Percentiles rank a stretch among this genome's conserved stretches.
phyloP scores from a whole-genome alignment of 2,888 invertebrate species.

The Brenthis ino region DNA sequence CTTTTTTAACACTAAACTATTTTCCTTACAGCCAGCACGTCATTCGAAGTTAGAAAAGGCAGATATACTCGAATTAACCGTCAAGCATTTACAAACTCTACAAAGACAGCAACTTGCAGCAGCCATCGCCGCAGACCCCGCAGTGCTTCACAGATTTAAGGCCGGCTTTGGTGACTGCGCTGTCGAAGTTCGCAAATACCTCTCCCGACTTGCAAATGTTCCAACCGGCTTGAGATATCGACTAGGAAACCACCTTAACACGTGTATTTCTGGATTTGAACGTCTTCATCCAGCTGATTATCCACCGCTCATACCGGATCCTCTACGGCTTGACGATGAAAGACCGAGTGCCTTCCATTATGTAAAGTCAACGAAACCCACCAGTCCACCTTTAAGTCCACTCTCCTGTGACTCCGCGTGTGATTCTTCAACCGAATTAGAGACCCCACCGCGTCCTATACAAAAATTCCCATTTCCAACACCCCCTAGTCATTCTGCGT shows the following conservation, averaged over 20 bases:
- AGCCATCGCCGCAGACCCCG: conserved; percentile 92
- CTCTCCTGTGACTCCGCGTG: conserved; percentile 87
- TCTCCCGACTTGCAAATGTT: conserved; percentile 85
- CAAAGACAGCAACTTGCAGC: conserved; percentile 93
- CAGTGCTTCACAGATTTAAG: conserved; percentile 91
- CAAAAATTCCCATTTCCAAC: conserved; percentile 78
- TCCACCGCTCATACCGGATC: conserved; percentile 83
- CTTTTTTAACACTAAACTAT: conserved; percentile 1
- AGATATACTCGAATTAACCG: conserved; percentile 97
- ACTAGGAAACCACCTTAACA: conserved; percentile 85
- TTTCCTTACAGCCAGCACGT: conserved; percentile 89
- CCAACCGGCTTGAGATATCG: conserved; percentile 82
- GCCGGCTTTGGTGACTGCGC: conserved; percentile 95
- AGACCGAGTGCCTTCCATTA: conserved; percentile 74
- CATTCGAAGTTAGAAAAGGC: conserved; percentile 98
- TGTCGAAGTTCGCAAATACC: conserved; percentile 89
- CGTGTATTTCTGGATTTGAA: conserved; percentile 84
- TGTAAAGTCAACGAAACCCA: conserved; percentile 68
- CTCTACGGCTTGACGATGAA: conserved; percentile 69
- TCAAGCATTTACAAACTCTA: conserved; percentile 94
- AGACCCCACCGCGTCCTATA: conserved; percentile 77
- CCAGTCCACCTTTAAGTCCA: conserved; percentile 88
- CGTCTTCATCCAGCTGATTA: conserved; percentile 60
- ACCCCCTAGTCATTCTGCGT: conserved; percentile 83
- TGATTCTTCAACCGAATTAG: conserved; percentile 81